Conservation (phyloP, 1,140 invertebrate species). For the Drosophila eugracilis region DNA sequence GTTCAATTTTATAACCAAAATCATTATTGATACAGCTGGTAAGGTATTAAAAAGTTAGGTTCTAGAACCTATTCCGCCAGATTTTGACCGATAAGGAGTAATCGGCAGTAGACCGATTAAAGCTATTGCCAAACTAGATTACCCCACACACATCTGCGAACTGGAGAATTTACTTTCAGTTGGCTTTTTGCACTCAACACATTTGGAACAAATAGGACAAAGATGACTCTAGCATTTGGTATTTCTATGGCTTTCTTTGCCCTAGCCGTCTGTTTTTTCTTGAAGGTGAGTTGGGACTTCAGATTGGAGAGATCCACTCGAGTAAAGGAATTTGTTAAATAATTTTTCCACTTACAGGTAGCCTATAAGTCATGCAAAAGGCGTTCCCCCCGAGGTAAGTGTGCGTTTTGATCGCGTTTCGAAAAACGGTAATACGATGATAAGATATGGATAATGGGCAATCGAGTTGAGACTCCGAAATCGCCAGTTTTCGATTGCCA, state of each 20-base stretch:
- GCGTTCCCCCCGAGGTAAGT: slow-evolving; percentile 2
- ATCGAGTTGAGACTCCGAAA: slow-evolving; percentile 23
- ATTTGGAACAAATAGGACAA: background rate
- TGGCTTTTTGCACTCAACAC: background rate
- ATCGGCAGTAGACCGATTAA: slow-evolving; percentile 10
- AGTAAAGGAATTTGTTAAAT: no score
- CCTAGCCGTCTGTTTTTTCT: slow-evolving; percentile 17
- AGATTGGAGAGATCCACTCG: background rate
- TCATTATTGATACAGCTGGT: background rate
- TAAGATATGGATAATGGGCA: slow-evolving; percentile 41
- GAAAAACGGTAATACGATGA: slow-evolving; percentile 13
- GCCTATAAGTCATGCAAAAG: background rate
- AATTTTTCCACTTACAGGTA: slow-evolving; percentile 24
- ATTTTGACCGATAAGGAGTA: slow-evolving; percentile 41
- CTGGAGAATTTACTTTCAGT: slow-evolving; percentile 20
- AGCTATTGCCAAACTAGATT: slow-evolving; percentile 10
- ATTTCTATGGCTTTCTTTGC: slow-evolving; percentile 18
- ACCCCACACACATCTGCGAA: background rate
- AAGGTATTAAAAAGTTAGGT: background rate
- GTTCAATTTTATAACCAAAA: no score
- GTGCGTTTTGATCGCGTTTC: slow-evolving; percentile 14
- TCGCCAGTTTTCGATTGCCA: slow-evolving; percentile 3
- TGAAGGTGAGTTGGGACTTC: slow-evolving; percentile 39
- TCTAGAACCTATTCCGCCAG: no score
- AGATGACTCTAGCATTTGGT: slow-evolving; percentile 35